These are phyloP conservation scores for Colossoma macropomum DNA, from an alignment of 2,113 vertebrate species.

Conservation along the genomic window DNA sequence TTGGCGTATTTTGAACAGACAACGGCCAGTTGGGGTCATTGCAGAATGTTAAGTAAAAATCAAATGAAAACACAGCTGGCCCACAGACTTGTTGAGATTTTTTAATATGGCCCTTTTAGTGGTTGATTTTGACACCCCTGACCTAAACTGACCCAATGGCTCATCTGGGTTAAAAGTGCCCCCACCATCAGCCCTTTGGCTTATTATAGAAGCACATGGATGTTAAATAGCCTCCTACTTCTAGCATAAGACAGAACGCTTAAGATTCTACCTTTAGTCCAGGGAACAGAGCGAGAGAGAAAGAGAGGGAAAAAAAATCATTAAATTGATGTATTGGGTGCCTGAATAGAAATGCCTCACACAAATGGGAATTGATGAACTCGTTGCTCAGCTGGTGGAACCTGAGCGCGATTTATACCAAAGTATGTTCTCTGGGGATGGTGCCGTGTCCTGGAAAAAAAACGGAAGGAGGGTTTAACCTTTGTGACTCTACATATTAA, in stretches of 20 bases:
- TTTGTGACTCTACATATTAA: constrained; percentile 66
- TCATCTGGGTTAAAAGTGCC: constrained; percentile 1
- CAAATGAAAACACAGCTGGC: too few relatives aligned
- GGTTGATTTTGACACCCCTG: not conserved
- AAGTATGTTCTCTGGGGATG: constrained; percentile 61
- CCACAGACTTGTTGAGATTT: too few relatives aligned
- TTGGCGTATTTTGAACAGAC: too few relatives aligned
- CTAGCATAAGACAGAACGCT: constrained; percentile 55
- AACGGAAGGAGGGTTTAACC: constrained; percentile 67
- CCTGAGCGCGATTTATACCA: constrained; percentile 60
- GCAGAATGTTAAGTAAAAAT: too few relatives aligned
- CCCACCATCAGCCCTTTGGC: constrained; percentile 25
- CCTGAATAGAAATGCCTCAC: constrained; percentile 79
- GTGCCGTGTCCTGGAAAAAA: constrained; percentile 64
- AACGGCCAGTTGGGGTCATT: too few relatives aligned
- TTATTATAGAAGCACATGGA: constrained; percentile 51
- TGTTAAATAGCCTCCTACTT: constrained; percentile 58
- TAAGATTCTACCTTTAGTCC: constrained; percentile 68
- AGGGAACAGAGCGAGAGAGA: constrained; percentile 26
- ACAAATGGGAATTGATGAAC: constrained; percentile 81
- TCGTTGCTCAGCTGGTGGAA: constrained; percentile 71
- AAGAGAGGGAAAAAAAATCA: constrained; percentile 60
- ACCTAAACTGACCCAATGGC: constrained; percentile 4
- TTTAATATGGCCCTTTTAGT: too few relatives aligned
- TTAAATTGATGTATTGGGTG: constrained; percentile 79